Base-by-base conservation (phyloP, 92 coral and sea anemone genomes). In the Zoanthus gigantus region DNA sequence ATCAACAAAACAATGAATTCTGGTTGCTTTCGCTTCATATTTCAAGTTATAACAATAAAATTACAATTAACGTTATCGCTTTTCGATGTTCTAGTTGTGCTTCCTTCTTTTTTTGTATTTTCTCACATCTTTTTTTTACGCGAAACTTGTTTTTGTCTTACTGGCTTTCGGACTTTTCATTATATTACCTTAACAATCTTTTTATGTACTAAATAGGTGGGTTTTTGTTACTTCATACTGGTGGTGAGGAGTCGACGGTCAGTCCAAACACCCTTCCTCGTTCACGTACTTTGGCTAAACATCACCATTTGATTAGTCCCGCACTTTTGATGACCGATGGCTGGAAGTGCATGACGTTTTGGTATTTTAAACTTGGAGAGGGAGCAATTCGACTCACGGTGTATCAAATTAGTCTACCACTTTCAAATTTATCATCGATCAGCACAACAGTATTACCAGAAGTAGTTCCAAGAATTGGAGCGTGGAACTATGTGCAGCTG, bases 271-370 rank as follows among this genome's bases (percentile, higher is more conserved):
- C 16, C 29, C 23, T 7, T 12, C 52, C 37, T 54, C 42, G 31
- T 14, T 17, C 54, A 32, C 48, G 44, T 45, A 5, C 61, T 48
- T 16, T 30, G 13, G 66, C 37, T 74, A 65, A 30, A 0, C 1
- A 53, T 9, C 45, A 65, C 44, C 9, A 46, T 5, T 46, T 81
- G 17, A 68, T 34, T 23, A 81, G 85, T 46, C 85, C 85, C 9
- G 71, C 66, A 29, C 73, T 81, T 66, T 60, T 74, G 47, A 58
- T 18, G 11, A 65, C 18, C 46, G 85, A 81, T 30, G 47, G 47
- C 23, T 81, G 74, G 85, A 76, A 32, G 13, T 76, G 81, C 44
- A 76, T 76, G 65, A 76, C 28, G 81, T 48, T 76, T 31, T 76
- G 81, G 81, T 76, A 76, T 32, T 7, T 29, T 9, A 46, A 9